These are phyloP conservation scores for Microcebus tavaratra DNA, from an alignment of 2,113 vertebrate genomes.

Conservation along the genomic window DNA sequence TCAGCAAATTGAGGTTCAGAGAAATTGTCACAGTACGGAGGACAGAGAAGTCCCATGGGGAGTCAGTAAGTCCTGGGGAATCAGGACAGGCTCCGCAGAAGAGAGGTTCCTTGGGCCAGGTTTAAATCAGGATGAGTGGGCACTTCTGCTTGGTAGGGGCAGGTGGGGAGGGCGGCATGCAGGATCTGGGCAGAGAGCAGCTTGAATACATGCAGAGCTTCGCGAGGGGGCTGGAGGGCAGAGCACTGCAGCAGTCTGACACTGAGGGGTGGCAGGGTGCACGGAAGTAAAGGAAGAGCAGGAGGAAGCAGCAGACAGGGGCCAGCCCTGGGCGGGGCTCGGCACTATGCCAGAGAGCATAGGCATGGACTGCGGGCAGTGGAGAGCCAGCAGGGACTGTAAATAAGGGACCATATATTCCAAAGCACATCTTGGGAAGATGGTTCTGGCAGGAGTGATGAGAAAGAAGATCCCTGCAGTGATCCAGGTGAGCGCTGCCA, in stretches of 20 bases:
- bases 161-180: not conserved
- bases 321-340: not conserved
- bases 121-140: not conserved
- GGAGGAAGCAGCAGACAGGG: not conserved
- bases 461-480: not conserved
- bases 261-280: not conserved
- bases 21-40: not conserved
- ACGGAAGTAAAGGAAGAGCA: not conserved
- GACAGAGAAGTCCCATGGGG: accelerated
- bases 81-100: not conserved
- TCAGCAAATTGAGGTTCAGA: not conserved
- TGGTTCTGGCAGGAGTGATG: not conserved
- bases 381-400: not conserved
- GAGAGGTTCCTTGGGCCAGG: not conserved
- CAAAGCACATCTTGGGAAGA: not conserved
- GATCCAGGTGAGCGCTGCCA: not conserved
- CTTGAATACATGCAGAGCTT: accelerated
- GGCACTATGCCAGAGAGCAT: not conserved
- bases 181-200: not conserved
- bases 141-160: not conserved
- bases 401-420: not conserved
- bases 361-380: not conserved
- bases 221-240: not conserved
- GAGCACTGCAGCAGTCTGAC: not conserved
- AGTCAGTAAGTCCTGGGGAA: not conserved